Base-by-base conservation (phyloP, 2,888 invertebrate species). In the Taenaris catops region DNA sequence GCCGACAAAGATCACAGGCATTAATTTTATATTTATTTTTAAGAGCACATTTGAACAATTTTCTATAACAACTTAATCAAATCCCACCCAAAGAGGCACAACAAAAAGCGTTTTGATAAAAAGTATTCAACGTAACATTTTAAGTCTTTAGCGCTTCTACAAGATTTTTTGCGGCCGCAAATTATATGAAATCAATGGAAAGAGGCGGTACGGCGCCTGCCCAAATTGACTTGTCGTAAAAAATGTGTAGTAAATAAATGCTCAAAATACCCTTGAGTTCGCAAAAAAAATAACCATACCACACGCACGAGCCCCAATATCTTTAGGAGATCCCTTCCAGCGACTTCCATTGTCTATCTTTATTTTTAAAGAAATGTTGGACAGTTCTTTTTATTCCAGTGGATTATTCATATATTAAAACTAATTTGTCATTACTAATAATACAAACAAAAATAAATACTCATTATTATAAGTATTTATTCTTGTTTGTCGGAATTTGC, bases 221-320 rank as follows among this genome's bases (percentile, higher is more conserved):
- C 66, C 65, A 74, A 80, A 86, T 86, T 84, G 78, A 81, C 84
- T 79, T 78, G 78, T 84, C 80, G 80, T 63, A 64, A 66, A 72
- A 71, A 68, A 72, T n/a, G n/a, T n/a, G n/a, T n/a, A n/a, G n/a
- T n/a, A 16, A 9, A 16, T 69, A 65, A 73, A 68, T 52, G 35
- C 48, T 65, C 62, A 63, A 29, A 71, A 70, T 62, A 67, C 62
- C 69, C 70, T 58, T 66, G 50, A 64, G 71, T 71, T 70, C 61
- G 74, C 76, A 70, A 75, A 76, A 14, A 14, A 14, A 14, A n/a
- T n/a, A n/a, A n/a, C n/a, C 50, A 58, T 69, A 64, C 80, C 81
- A 75, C 84, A 81, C 80, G 66, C 80, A 72, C 53, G 61, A 58
- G 57, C 61, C 61, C 68, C 63, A 74, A 80, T 79, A 75, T n/a